These are phyloP conservation scores for Liodrosophila aerea DNA, from an alignment of 2,888 invertebrate species.

Conservation along the genomic window DNA sequence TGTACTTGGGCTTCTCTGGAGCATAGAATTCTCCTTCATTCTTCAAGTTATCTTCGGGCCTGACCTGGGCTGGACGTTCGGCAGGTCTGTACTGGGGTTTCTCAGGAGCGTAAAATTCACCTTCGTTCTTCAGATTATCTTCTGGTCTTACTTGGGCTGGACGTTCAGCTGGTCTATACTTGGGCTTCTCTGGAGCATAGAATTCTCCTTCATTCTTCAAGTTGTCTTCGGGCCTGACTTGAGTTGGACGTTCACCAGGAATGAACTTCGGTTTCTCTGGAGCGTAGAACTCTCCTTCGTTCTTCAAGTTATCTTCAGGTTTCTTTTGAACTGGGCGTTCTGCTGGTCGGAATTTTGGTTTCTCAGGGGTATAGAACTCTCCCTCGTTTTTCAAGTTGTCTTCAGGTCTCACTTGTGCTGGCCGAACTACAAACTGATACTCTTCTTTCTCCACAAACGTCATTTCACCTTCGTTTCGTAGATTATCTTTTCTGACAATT, in stretches of 20 bases:
- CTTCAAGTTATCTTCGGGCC: conserved; percentile 83
- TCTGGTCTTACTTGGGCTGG: conserved; percentile 78
- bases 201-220: too few relatives aligned
- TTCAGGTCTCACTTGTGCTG: conserved; percentile 82
- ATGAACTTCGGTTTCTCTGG: conserved; percentile 66
- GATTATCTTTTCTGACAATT: too few relatives aligned
- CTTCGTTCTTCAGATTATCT: conserved; percentile 18
- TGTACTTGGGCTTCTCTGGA: conserved; percentile 82
- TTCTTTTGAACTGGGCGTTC: conserved; percentile 82
- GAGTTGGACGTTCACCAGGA: conserved; percentile 83
- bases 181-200: too few relatives aligned
- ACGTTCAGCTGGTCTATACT: too few relatives aligned
- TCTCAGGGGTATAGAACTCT: conserved; percentile 83
- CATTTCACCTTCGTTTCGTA: too few relatives aligned
- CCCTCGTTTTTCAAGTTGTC: conserved; percentile 86
- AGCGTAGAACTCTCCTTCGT: conserved; percentile 11
- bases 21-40: conserved; percentile 85
- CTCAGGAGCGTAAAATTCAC: neutral
- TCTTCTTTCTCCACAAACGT: too few relatives aligned
- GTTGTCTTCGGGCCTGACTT: too few relatives aligned
- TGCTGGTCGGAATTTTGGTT: conserved; percentile 82
- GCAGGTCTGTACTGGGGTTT: neutral
- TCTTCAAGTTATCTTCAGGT: conserved; percentile 82
- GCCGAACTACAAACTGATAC: too few relatives aligned
- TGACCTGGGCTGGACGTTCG: conserved; percentile 79